Evolutionary conservation across 92 coral and sea anemone genomes (phyloP).

Genomic region (Chrysogorgia sp.): DNA sequence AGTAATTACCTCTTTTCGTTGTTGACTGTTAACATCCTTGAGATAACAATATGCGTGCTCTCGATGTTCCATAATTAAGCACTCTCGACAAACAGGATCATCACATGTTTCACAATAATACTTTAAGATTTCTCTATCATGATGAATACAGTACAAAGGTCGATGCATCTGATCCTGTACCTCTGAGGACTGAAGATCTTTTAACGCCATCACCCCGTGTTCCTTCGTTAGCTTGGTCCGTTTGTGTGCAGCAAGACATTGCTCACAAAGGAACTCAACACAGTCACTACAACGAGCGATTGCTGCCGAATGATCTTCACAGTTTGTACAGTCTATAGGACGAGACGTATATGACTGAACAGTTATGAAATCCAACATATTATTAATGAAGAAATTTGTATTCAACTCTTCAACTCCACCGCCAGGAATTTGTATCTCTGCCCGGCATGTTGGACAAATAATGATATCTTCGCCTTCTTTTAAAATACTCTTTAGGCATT

Average conservation of each 20-base stretch:
- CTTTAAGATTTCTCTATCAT: conserved; percentile 86
- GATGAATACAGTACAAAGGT: conserved; percentile 77
- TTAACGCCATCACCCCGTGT: conserved; percentile 84
- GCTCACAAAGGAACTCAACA: conserved; percentile 92
- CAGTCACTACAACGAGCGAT: conserved; percentile 91
- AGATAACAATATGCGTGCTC: conserved; percentile 91
- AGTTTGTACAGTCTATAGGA: conserved; percentile 87
- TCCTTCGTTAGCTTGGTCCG: conserved; percentile 91
- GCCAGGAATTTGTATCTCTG: conserved; percentile 76
- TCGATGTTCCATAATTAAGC: conserved; percentile 91
- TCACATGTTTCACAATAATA: conserved; percentile 97
- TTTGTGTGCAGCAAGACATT: conserved; percentile 91
- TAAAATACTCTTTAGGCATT: conserved; percentile 77
- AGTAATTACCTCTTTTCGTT: conserved; percentile 84
- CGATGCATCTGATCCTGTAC: conserved; percentile 89
- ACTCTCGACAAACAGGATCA: conserved; percentile 93
- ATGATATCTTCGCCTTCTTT: conserved; percentile 80
- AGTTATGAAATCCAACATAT: conserved; percentile 93
- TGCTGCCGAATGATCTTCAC: conserved; percentile 82
- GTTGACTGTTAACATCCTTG: conserved; percentile 94
- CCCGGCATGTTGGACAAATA: conserved; percentile 89
- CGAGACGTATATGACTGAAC: conserved; percentile 84
- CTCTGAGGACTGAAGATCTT: conserved; percentile 71
- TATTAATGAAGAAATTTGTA: conserved; percentile 94
- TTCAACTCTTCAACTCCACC: conserved; percentile 87